phyloP scores from a whole-genome alignment of 1,140 invertebrate genomes.

The Scaptomyza graminum region DNA sequence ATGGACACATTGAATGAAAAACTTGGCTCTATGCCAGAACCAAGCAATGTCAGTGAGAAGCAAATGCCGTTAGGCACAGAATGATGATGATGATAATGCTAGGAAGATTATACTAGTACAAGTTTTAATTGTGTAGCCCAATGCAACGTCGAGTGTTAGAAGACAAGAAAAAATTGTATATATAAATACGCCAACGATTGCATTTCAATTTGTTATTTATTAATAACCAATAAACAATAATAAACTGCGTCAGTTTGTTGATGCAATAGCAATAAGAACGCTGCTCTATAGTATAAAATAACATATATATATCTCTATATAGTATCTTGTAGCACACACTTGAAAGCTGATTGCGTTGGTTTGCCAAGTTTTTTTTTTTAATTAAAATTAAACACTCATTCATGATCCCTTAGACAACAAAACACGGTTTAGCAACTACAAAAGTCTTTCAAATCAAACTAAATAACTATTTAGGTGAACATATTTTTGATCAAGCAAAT shows the following conservation, averaged over 20 bases:
- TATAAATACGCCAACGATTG: conserved; percentile 1
- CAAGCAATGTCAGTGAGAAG: conserved; percentile 8
- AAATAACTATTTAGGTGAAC: background rate
- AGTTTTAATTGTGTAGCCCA: too few species aligned
- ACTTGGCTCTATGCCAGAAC: background rate
- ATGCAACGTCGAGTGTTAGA: background rate
- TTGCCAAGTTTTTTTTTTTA: conserved; percentile 49
- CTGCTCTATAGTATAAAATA: background rate
- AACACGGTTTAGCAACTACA: background rate
- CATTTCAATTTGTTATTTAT: conserved; percentile 24
- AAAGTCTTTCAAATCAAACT: background rate
- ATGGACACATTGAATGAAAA: background rate
- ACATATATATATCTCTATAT: background rate
- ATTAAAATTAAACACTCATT: conserved; percentile 43
- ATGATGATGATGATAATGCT: too few species aligned
- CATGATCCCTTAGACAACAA: background rate
- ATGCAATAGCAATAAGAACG: conserved; percentile 9
- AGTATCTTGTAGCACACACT: background rate
- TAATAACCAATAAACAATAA: conserved; percentile 32
- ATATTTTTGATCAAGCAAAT: background rate
- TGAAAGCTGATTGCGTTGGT: conserved; percentile 17
- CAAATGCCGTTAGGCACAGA: background rate
- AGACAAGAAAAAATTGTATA: background rate
- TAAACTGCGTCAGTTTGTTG: conserved; percentile 4
- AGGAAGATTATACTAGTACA: too few species aligned